Conservation (phyloP, 2,113 vertebrate species). For the Ictalurus furcatus region DNA sequence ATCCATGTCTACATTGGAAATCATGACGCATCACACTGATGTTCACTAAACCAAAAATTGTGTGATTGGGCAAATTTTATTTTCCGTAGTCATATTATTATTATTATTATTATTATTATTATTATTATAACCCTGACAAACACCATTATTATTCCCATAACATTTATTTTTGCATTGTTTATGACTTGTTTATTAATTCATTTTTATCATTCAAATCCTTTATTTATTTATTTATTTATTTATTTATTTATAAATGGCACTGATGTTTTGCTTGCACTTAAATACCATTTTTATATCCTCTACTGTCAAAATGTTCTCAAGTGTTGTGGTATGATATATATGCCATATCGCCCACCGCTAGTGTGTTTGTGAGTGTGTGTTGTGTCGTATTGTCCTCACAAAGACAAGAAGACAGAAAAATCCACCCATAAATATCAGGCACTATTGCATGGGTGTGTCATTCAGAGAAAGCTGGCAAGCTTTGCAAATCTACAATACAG, state of each 20-base stretch:
- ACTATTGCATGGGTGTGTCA: neutral
- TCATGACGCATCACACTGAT: neutral
- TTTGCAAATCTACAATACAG: conserved; percentile 38
- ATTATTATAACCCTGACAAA: neutral
- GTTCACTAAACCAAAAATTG: neutral
- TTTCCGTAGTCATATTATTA: neutral
- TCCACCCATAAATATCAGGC: neutral
- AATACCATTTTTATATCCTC: neutral
- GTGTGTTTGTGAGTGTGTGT: conserved; percentile 47
- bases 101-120: too few species aligned
- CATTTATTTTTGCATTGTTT: neutral
- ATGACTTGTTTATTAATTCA: neutral
- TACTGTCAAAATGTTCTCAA: neutral
- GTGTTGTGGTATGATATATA: neutral
- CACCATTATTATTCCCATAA: neutral
- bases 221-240: neutral
- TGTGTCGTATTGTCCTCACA: neutral
- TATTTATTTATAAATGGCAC: neutral
- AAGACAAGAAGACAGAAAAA: neutral
- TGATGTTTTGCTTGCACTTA: neutral
- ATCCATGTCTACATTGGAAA: neutral
- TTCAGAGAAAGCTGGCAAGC: conserved; percentile 18
- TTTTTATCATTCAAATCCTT: neutral
- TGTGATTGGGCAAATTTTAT: neutral
- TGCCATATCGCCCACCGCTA: neutral